Evolutionary conservation across 2,888 invertebrate species (phyloP), one percentile per base, ranked within the genome.

Genomic region (Entomobrya multifasciata): DNA sequence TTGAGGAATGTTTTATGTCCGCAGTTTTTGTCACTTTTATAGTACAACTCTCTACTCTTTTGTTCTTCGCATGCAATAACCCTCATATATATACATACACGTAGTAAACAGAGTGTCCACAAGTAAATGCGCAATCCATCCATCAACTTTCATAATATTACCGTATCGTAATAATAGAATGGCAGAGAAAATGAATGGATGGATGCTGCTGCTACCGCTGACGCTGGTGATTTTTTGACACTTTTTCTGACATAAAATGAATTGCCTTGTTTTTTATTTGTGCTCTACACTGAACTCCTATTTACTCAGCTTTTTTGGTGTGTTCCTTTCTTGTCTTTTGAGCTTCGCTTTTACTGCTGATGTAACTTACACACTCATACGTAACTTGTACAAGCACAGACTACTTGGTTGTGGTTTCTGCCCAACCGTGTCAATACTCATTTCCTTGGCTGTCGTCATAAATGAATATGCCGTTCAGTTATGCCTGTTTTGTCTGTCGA

Each of bases 231-330:
- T 82, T 82, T 80, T 36, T 82, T 82, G 82, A 82, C 82, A 82
- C 74, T 82, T 72, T n/a, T 55, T 44, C 82, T 72, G 74, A 82
- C 82, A 72, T 60, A 22, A 82, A 82, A 82, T 82, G 82, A 82
- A 74, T 82, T 17, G 44, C 27, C 27, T n/a, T n/a, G n/a, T n/a
- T n/a, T n/a, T n/a, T n/a, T n/a, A n/a, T n/a, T n/a, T n/a, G n/a
- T n/a, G n/a, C n/a, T n/a, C n/a, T n/a, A n/a, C 57, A 11, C 6
- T 8, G 52, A 13, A 52, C 20, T n/a, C n/a, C n/a, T n/a, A n/a
- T n/a, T n/a, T n/a, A n/a, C n/a, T n/a, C n/a, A n/a, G n/a, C n/a
- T n/a, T 47, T 72, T 72, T 27, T 72, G 72, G 8, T 22, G 49
- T n/a, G n/a, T 72, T 72, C 20, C 27, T 22, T 20, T 55, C 30